These are phyloP conservation scores for Myotis lucifugus DNA, from an alignment of 2,113 vertebrate species.

Conservation along the genomic window DNA sequence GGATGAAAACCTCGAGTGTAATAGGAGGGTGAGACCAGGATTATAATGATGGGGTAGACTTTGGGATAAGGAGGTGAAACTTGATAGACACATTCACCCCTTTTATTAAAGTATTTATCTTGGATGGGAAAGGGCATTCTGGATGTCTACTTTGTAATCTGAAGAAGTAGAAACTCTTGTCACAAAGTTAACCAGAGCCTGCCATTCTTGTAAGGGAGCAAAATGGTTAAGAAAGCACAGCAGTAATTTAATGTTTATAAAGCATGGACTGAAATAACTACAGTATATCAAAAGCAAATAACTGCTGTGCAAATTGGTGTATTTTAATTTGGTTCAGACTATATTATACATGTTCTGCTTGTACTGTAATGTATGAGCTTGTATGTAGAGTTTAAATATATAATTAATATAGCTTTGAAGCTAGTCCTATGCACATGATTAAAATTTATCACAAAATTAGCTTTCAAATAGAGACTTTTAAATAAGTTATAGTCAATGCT, in stretches of 20 bases:
- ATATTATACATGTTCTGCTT: slow-evolving; percentile 62
- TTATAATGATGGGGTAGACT: not conserved
- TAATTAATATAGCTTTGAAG: slow-evolving; percentile 81
- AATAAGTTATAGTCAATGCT: slow-evolving; percentile 72
- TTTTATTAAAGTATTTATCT: slow-evolving; percentile 59
- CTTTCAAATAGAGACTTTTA: slow-evolving; percentile 72
- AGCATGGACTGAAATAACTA: slow-evolving; percentile 69
- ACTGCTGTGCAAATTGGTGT: slow-evolving; percentile 63
- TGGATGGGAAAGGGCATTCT: slow-evolving; percentile 44
- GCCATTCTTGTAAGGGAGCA: slow-evolving; percentile 60
- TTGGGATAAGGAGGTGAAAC: not conserved
- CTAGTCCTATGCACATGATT: slow-evolving; percentile 70
- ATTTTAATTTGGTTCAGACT: slow-evolving; percentile 76
- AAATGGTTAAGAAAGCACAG: slow-evolving; percentile 69
- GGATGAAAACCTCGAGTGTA: not conserved
- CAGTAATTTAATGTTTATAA: slow-evolving; percentile 77
- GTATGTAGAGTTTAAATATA: slow-evolving; percentile 78
- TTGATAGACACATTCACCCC: not conserved
- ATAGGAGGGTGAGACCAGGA: not conserved
- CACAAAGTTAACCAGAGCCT: slow-evolving; percentile 60
- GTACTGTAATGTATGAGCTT: slow-evolving; percentile 52
- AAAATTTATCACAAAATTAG: slow-evolving; percentile 81
- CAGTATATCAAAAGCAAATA: slow-evolving; percentile 76
- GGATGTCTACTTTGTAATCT: slow-evolving; percentile 75
- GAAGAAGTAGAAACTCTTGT: slow-evolving; percentile 44